Evolutionary conservation across 2,797 vertebrate genomes (phyloP).

Genomic region (Anguilla obscura): DNA sequence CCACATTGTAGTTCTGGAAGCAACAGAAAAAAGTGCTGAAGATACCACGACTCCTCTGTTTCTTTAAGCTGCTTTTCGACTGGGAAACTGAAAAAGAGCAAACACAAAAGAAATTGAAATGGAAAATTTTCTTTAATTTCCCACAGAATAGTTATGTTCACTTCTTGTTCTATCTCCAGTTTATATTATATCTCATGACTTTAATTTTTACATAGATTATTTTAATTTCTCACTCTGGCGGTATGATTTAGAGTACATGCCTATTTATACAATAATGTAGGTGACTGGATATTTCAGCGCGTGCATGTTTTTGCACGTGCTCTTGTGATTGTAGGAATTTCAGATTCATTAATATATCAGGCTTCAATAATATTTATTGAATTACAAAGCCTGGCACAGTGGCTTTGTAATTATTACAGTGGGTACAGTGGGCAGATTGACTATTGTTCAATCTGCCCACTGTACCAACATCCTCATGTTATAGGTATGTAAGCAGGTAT

Average conservation of each 20-base stretch:
- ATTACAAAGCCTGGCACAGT: not conserved
- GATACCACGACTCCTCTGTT: conserved; percentile 91
- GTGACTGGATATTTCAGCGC: not conserved
- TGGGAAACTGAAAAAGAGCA: conserved; percentile 80
- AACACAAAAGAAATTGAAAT: conserved; percentile 33
- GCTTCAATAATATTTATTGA: not conserved
- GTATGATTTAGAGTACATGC: not conserved
- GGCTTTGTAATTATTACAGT: too few relatives aligned
- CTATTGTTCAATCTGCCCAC: not conserved
- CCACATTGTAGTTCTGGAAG: conserved; percentile 94
- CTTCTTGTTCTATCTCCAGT: not conserved
- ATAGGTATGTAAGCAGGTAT: not conserved
- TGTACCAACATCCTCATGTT: not conserved
- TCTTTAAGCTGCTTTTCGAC: conserved; percentile 93
- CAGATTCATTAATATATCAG: not conserved
- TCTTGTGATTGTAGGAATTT: not conserved
- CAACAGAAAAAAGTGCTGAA: conserved; percentile 99
- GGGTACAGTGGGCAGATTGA: too few relatives aligned
- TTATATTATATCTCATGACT: not conserved
- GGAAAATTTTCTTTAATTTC: not conserved
- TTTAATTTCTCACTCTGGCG: not conserved
- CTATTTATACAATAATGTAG: not conserved
- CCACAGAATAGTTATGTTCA: not conserved
- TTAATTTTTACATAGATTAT: not conserved
- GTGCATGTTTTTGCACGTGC: not conserved